phyloP scores from a whole-genome alignment of 2,888 invertebrate genomes.

The Gastracanthus pulcherrimus region DNA sequence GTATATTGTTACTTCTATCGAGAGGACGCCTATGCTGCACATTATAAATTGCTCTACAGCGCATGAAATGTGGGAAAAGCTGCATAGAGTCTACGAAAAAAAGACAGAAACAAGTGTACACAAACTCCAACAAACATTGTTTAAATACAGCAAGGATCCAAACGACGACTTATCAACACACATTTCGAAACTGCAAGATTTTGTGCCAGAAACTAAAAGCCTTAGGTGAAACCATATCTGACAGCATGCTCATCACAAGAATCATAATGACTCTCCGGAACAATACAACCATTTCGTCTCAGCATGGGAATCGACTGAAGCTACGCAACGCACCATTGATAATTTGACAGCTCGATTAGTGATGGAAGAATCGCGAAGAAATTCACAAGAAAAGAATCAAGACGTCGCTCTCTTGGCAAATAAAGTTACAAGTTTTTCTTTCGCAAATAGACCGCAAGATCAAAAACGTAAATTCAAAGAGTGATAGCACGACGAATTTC shows the following conservation, averaged over 20 bases:
- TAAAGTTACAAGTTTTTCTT: neutral
- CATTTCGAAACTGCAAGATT: no score
- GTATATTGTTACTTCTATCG: neutral
- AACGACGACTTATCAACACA: no score
- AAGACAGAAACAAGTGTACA: constrained; percentile 48
- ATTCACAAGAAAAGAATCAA: constrained; percentile 1
- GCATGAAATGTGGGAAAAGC: constrained; percentile 65
- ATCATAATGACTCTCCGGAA: no score
- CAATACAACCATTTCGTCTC: no score
- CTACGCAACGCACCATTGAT: no score
- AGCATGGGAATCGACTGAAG: neutral
- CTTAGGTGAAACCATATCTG: no score
- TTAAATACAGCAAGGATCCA: no score
- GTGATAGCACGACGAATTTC: neutral
- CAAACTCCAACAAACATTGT: no score
- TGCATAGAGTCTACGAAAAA: constrained; percentile 64
- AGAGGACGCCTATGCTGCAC: constrained; percentile 47
- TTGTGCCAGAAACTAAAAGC: no score
- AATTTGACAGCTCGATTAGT: no score
- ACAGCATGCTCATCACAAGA: no score
- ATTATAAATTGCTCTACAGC: constrained; percentile 63
- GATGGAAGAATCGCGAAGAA: constrained; percentile 40
- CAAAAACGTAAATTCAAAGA: neutral
- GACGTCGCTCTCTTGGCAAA: neutral
- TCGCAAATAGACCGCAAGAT: neutral